Percentiles rank a stretch among this genome's conserved stretches.
These are phyloP conservation scores for Lutjanus argentimaculatus DNA, from an alignment of 2,797 vertebrate genomes.

Conservation along the genomic window DNA sequence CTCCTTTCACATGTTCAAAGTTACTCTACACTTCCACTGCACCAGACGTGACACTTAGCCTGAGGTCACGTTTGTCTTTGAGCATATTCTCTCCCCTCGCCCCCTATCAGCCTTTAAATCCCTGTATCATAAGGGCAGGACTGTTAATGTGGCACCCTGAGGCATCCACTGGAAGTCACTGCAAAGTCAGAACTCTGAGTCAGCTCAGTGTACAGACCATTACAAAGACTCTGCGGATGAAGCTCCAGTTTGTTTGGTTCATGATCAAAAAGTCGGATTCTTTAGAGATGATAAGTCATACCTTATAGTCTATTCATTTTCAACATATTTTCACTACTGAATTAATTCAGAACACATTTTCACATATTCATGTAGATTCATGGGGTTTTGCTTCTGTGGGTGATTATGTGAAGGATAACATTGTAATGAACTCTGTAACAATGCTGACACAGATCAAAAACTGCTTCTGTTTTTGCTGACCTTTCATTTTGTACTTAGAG, in stretches of 20 bases:
- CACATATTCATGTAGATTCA: background rate
- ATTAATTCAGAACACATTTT: background rate
- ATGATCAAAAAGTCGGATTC: background rate
- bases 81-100: slow-evolving; percentile 29
- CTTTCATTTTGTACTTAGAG: slow-evolving; percentile 18
- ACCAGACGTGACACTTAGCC: slow-evolving; percentile 35
- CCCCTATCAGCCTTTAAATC: slow-evolving; percentile 37
- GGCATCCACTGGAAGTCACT: slow-evolving; percentile 54
- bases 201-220: slow-evolving; percentile 33
- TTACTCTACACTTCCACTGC: slow-evolving; percentile 2
- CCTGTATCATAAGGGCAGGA: slow-evolving; percentile 45
- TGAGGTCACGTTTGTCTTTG: slow-evolving; percentile 61
- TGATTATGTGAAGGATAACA: background rate
- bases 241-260: background rate
- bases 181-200: slow-evolving; percentile 72
- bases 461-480: slow-evolving; percentile 11
- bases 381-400: background rate
- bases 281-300: background rate
- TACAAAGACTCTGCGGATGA: slow-evolving; percentile 6
- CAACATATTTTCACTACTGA: background rate
- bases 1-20: slow-evolving; percentile 28
- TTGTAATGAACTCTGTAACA: background rate
- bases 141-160: slow-evolving; percentile 63
- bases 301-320: background rate
- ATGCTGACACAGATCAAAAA: slow-evolving; percentile 1